Evolutionary conservation across 1,140 invertebrate genomes (phyloP).

Genomic region (Drosophila arawakana): DNA sequence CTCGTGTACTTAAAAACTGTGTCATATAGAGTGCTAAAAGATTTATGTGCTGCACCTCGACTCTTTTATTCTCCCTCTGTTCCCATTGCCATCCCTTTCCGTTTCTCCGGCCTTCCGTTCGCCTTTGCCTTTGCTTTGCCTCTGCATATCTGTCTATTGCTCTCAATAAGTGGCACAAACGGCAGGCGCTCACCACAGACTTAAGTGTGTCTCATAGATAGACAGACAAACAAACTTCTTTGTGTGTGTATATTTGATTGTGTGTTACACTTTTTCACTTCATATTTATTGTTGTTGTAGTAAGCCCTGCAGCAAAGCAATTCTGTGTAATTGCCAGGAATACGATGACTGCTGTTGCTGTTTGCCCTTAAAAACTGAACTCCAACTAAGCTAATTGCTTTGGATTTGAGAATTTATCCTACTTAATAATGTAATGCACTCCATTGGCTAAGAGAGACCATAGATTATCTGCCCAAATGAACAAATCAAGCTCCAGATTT

Average conservation of each 20-base stretch:
- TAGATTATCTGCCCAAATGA: constrained; percentile 36
- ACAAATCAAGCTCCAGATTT: constrained; percentile 5
- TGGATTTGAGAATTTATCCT: constrained; percentile 42
- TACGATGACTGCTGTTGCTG: constrained; percentile 15
- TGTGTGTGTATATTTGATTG: constrained; percentile 21
- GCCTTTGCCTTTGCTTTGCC: not conserved
- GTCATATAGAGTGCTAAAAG: constrained; percentile 82
- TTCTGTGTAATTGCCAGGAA: constrained; percentile 46
- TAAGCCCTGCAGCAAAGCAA: constrained; percentile 38
- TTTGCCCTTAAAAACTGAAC: constrained; percentile 25
- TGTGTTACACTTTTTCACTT: constrained; percentile 53
- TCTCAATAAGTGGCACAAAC: constrained; percentile 72
- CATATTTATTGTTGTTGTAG: constrained; percentile 25
- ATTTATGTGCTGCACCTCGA: constrained; percentile 71
- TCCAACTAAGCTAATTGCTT: constrained; percentile 44
- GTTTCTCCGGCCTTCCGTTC: not conserved
- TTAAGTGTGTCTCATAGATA: constrained; percentile 73
- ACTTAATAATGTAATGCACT: constrained; percentile 25
- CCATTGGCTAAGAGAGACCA: constrained; percentile 1
- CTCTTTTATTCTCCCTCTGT: constrained; percentile 31
- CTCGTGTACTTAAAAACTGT: constrained; percentile 53
- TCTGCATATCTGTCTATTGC: constrained; percentile 50
- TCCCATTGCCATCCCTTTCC: constrained; percentile 13
- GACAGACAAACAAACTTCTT: constrained; percentile 32
- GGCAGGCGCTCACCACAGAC: constrained; percentile 62